These are phyloP conservation scores for Ceratothoa steindachneri DNA, from an alignment of 2,888 invertebrate genomes.

Conservation along the genomic window DNA sequence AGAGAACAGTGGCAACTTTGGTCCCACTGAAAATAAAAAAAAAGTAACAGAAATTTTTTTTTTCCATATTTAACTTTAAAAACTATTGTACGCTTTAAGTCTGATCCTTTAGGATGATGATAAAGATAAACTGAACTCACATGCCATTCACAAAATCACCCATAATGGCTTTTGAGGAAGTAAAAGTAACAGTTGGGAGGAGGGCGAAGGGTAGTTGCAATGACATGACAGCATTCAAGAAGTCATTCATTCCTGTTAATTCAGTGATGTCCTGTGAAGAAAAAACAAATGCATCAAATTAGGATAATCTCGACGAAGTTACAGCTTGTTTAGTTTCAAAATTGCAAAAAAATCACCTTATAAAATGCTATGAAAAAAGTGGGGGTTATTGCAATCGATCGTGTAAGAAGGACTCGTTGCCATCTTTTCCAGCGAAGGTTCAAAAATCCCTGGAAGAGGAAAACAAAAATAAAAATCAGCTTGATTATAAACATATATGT, in stretches of 20 bases:
- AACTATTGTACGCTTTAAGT: no score
- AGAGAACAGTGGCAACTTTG: slow-evolving; percentile 64
- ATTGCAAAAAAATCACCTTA: slow-evolving; percentile 21
- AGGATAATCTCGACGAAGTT: background rate
- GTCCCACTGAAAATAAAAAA: slow-evolving; percentile 60
- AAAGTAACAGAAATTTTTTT: no score
- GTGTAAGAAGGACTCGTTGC: slow-evolving; percentile 78
- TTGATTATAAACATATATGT: background rate
- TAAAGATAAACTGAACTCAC: slow-evolving; percentile 59
- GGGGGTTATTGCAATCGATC: slow-evolving; percentile 73
- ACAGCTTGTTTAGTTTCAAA: background rate
- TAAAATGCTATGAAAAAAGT: slow-evolving; percentile 64
- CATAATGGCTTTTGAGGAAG: slow-evolving; percentile 73
- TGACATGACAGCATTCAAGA: slow-evolving; percentile 80
- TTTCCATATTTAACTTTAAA: background rate
- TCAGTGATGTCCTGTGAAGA: slow-evolving; percentile 65
- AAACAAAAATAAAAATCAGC: background rate
- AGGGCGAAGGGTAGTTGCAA: slow-evolving; percentile 82
- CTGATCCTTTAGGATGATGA: background rate
- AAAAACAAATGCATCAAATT: background rate
- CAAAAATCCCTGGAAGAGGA: slow-evolving; percentile 64
- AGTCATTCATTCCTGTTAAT: slow-evolving; percentile 75
- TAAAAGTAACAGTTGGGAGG: slow-evolving; percentile 79
- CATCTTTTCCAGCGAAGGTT: slow-evolving; percentile 79
- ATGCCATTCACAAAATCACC: slow-evolving; percentile 75